phyloP scores from a whole-genome alignment of 2,113 vertebrate species.

The Trogon surrucura region DNA sequence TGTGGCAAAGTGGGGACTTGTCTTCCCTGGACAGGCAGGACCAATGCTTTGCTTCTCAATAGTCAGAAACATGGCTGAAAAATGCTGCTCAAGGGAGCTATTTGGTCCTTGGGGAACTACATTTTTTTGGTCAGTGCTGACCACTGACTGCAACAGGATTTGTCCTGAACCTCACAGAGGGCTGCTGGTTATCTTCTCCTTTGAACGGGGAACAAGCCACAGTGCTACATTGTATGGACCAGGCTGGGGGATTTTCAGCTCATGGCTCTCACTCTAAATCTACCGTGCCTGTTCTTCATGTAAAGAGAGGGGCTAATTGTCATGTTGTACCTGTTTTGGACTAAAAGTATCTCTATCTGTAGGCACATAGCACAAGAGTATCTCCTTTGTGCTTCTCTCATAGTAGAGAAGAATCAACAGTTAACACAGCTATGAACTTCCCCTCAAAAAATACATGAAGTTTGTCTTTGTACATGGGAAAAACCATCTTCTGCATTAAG shows the following conservation, averaged over 20 bases:
- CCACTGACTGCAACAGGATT: not conserved
- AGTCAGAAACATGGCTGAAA: not conserved
- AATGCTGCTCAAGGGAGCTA: not conserved
- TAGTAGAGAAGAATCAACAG: not conserved
- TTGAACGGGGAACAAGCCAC: not conserved
- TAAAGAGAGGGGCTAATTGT: not conserved
- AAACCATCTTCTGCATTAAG: not conserved
- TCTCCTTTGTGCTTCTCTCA: not conserved
- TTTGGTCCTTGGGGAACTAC: not conserved
- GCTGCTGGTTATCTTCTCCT: not conserved
- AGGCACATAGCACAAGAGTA: not conserved
- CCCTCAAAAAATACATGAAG: not conserved
- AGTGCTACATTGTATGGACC: not conserved
- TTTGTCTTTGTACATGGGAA: not conserved
- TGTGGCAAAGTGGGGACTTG: not conserved
- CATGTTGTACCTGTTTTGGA: not conserved
- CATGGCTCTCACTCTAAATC: not conserved
- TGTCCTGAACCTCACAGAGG: not conserved
- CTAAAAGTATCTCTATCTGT: not conserved
- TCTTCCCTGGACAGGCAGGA: not conserved
- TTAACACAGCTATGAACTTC: not conserved
- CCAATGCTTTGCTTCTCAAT: not conserved
- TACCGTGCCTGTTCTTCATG: not conserved
- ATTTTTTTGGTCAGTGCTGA: not conserved
- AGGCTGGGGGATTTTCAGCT: not conserved